Evolutionary conservation across 1,140 invertebrate genomes (phyloP).

Genomic region (Drosophila ficusphila): DNA sequence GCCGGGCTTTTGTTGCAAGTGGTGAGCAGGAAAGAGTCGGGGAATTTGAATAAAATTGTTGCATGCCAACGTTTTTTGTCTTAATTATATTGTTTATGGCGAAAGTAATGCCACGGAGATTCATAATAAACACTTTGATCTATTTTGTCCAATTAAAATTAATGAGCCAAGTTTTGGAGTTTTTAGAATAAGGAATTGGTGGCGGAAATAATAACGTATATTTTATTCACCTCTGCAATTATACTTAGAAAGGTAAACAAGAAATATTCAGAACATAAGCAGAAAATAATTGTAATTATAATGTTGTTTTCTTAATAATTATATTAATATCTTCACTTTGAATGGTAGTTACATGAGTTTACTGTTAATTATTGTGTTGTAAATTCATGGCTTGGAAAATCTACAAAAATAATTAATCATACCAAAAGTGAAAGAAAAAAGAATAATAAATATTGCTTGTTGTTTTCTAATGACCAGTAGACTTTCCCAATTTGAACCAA

Average conservation of each 20-base stretch:
- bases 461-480: not conserved
- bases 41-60: not conserved
- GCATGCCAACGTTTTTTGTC: not conserved
- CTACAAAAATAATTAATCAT: too few relatives aligned
- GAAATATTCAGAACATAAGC: too few relatives aligned
- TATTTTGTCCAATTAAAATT: not conserved
- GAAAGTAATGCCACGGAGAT: not conserved
- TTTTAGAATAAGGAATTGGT: not conserved
- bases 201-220: not conserved
- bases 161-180: not conserved
- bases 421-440: too few relatives aligned
- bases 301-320: too few relatives aligned
- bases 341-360: too few relatives aligned
- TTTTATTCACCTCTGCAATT: not conserved
- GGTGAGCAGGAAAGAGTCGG: not conserved
- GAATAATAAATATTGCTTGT: too few relatives aligned
- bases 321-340: too few relatives aligned
- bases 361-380: too few relatives aligned
- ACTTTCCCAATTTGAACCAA: not conserved
- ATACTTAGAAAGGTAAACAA: too few relatives aligned
- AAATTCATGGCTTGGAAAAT: too few relatives aligned
- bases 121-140: not conserved
- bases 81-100: not conserved
- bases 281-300: too few relatives aligned
- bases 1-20: not conserved